phyloP scores from a whole-genome alignment of 23 tunicate species.

The Oikopleura vanhoeffeni region DNA sequence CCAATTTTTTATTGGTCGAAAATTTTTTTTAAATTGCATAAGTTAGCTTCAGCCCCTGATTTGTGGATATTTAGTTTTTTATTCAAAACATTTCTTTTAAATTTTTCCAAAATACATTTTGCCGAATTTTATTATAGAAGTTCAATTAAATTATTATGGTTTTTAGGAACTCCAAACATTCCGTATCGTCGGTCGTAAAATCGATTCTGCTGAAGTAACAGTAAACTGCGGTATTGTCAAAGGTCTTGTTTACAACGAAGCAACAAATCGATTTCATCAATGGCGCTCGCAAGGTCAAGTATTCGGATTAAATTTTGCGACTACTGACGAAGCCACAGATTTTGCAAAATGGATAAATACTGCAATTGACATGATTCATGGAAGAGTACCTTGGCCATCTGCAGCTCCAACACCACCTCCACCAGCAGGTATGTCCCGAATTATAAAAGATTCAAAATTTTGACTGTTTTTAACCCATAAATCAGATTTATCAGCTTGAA shows the following conservation, averaged over 20 bases:
- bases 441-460: too few species aligned
- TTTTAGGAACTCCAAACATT: constrained; percentile 27
- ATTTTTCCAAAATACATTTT: too few species aligned
- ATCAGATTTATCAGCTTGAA: too few species aligned
- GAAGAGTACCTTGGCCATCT: background rate
- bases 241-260: constrained; percentile 58
- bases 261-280: constrained; percentile 80
- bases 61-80: too few species aligned
- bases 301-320: background rate
- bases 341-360: background rate
- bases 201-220: constrained; percentile 40
- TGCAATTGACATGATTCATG: background rate
- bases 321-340: background rate
- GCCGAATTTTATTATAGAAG: too few species aligned
- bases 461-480: too few species aligned
- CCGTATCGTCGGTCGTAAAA: constrained; percentile 76
- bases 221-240: constrained; percentile 53
- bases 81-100: too few species aligned
- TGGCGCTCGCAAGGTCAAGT: constrained; percentile 30
- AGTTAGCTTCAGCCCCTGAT: too few species aligned
- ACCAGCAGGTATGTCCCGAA: background rate
- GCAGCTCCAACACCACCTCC: background rate
- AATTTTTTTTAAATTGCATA: too few species aligned
- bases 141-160: too few species aligned
- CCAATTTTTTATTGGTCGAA: too few species aligned